Percentiles rank a stretch among this genome's conserved stretches.
Conservation (phyloP, 2,888 invertebrate genomes). For the Acronicta leporina region DNA sequence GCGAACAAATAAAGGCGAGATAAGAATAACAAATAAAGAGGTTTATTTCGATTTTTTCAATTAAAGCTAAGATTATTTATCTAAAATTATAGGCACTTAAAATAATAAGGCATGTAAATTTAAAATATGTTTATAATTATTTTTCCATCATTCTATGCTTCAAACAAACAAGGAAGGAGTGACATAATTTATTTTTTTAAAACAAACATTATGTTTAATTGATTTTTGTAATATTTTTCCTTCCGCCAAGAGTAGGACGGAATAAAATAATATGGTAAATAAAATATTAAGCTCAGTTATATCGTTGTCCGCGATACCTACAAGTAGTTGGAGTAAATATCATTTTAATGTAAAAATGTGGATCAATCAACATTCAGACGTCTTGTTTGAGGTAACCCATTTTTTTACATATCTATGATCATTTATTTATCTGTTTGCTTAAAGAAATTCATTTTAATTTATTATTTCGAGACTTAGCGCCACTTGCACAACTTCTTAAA, state of each 20-base stretch:
- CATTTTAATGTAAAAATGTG: conserved; percentile 52
- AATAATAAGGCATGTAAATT: too few species aligned
- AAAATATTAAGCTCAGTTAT: conserved; percentile 48
- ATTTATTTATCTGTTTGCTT: too few species aligned
- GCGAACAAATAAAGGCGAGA: too few species aligned
- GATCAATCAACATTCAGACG: conserved; percentile 62
- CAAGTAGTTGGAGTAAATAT: conserved; percentile 27
- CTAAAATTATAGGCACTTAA: too few species aligned
- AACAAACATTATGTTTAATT: conserved; percentile 56
- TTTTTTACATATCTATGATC: background rate
- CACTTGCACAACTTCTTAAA: too few species aligned
- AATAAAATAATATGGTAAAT: conserved; percentile 49
- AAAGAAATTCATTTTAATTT: too few species aligned
- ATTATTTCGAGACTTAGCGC: too few species aligned
- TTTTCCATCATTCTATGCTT: conserved; percentile 10
- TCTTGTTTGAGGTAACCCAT: conserved; percentile 65
- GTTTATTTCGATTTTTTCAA: too few species aligned
- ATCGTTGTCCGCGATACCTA: conserved; percentile 39
- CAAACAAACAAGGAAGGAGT: conserved; percentile 63
- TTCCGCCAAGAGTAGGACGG: conserved; percentile 47
- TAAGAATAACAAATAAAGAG: too few species aligned
- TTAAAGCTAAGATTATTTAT: too few species aligned
- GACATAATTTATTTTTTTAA: conserved; percentile 59
- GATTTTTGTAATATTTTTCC: conserved; percentile 67
- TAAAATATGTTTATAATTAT: background rate